Percentiles rank a stretch among this genome's conserved stretches.
Evolutionary conservation across 2,113 vertebrate species (phyloP).

Genomic region (Tenebrosternarchus preto): DNA sequence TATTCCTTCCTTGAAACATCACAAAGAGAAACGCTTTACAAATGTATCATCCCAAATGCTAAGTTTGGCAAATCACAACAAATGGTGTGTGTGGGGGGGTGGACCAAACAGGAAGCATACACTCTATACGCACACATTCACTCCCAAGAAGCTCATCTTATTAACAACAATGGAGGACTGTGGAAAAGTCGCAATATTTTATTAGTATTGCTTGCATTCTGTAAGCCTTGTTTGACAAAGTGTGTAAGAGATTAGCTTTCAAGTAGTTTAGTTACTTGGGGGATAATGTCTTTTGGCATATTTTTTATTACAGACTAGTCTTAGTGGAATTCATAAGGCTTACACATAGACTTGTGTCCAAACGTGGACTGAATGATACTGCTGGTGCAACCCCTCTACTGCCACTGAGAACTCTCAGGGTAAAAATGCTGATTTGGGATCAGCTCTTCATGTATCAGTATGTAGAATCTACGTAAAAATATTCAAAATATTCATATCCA

Average conservation of each 20-base stretch:
- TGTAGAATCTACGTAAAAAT: neutral
- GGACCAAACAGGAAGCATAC: neutral
- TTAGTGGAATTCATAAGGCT: neutral
- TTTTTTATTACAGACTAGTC: neutral
- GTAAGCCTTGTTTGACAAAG: too few species aligned
- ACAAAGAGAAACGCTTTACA: neutral
- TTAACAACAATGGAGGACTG: neutral
- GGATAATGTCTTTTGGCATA: neutral
- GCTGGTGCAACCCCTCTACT: too few species aligned
- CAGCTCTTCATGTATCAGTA: neutral
- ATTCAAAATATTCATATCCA: neutral
- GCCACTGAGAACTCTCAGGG: neutral
- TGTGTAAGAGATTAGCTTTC: neutral
- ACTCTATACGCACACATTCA: neutral
- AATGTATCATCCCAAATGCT: neutral
- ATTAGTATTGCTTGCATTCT: neutral
- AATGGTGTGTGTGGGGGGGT: neutral
- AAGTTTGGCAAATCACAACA: neutral
- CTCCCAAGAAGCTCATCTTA: slow-evolving; percentile 5
- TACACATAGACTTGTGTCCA: neutral
- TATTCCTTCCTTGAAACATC: neutral
- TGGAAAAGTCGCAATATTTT: neutral
- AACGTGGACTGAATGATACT: neutral
- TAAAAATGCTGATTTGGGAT: neutral
- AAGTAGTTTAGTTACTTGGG: neutral